Evolutionary conservation across 2,888 invertebrate species (phyloP).

Genomic region (Suillia variegata): DNA sequence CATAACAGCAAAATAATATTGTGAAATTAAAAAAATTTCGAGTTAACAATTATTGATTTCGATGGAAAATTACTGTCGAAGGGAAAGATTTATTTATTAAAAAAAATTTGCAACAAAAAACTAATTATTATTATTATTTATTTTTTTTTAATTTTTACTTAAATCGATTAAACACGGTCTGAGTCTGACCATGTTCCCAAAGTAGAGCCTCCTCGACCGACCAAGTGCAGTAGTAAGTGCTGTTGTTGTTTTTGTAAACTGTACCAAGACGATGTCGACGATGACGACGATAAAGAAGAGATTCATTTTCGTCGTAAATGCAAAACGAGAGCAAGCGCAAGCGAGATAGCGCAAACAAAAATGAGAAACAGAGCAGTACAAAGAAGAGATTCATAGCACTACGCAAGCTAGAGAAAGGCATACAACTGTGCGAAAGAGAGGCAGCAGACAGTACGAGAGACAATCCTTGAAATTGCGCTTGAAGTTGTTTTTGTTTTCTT

Average conservation of each 20-base stretch:
- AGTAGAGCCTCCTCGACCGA: no score
- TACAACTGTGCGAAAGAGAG: slow-evolving; percentile 11
- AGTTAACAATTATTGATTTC: no score
- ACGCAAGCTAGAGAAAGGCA: not conserved
- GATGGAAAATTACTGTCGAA: no score
- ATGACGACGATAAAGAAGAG: not conserved
- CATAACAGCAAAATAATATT: no score
- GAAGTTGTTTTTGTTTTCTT: slow-evolving; percentile 3
- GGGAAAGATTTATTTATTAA: no score
- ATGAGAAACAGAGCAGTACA: not conserved
- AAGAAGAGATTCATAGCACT: not conserved
- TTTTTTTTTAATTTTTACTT: not conserved
- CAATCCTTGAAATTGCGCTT: slow-evolving; percentile 9
- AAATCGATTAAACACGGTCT: not conserved
- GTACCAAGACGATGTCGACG: slow-evolving; percentile 41
- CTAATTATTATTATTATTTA: no score
- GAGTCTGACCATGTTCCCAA: no score
- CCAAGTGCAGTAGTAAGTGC: no score
- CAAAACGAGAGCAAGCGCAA: no score
- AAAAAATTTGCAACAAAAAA: no score
- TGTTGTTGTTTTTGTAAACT: slow-evolving; percentile 45
- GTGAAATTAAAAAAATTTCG: no score
- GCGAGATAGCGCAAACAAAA: slow-evolving; percentile 2
- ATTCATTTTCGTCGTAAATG: not conserved
- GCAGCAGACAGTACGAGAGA: not conserved